Evolutionary conservation across 1,140 invertebrate species (phyloP).

Genomic region (Heliconius nattereri): DNA sequence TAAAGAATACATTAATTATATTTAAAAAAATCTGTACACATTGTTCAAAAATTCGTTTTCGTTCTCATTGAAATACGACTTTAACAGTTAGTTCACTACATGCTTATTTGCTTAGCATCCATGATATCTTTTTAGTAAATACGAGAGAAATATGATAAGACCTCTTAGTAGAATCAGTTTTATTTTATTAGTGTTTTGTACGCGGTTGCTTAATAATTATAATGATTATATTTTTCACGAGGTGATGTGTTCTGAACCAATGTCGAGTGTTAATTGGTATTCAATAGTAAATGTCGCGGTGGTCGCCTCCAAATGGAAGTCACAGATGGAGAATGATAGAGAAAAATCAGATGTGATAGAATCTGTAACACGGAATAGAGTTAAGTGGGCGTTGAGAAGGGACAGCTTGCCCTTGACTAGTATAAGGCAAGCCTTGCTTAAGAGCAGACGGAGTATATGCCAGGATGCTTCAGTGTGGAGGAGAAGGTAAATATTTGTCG

Average conservation of each 20-base stretch:
- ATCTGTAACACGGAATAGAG: conserved; percentile 1
- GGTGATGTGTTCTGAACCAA: conserved; percentile 7
- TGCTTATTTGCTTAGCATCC: conserved; percentile 43
- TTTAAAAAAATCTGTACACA: neutral
- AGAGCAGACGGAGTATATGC: conserved; percentile 55
- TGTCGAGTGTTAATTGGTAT: conserved; percentile 33
- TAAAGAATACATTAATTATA: neutral
- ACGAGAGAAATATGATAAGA: conserved; percentile 48
- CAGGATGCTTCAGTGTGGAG: conserved; percentile 54
- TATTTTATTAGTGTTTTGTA: conserved; percentile 25
- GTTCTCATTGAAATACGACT: neutral
- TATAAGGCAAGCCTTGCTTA: conserved; percentile 62
- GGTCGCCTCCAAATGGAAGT: conserved; percentile 29
- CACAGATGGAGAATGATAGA: conserved; percentile 27
- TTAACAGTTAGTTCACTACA: neutral
- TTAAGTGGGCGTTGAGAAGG: conserved; percentile 52
- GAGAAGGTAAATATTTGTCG: conserved; percentile 48
- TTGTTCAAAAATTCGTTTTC: neutral
- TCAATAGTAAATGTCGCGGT: conserved; percentile 24
- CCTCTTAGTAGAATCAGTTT: conserved; percentile 7
- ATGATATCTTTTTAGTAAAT: conserved; percentile 51
- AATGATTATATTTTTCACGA: neutral
- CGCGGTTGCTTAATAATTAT: neutral
- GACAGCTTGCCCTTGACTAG: conserved; percentile 66
- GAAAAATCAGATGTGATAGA: conserved; percentile 27